A percentile compares a stretch with the other conserved stretches of the same genome.
phyloP scores from a whole-genome alignment of 1,140 invertebrate species.

The Colletes gigas region DNA sequence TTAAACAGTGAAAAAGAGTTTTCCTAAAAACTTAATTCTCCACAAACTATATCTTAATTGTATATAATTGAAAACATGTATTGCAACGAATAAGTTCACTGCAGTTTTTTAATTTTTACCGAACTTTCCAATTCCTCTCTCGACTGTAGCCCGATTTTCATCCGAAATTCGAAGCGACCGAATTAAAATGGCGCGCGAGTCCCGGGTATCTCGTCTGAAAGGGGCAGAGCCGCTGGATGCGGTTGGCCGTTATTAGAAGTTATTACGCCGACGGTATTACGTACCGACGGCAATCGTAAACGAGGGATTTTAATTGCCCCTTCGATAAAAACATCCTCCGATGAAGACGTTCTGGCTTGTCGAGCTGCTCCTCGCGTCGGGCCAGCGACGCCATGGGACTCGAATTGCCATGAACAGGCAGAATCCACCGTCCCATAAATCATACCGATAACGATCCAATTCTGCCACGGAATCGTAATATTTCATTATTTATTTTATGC shows the following conservation, averaged over 20 bases:
- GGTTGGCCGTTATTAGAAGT: conserved; percentile 13
- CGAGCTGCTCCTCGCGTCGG: not conserved
- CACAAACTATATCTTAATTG: no score
- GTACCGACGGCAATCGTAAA: conserved; percentile 24
- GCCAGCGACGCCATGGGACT: not conserved
- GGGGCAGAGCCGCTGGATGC: not conserved
- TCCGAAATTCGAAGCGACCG: not conserved
- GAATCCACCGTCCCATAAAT: not conserved
- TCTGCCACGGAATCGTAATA: not conserved
- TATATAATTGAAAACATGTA: no score
- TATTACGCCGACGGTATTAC: conserved; percentile 23
- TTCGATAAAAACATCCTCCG: conserved; percentile 6
- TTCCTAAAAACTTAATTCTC: no score
- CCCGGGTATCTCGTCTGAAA: not conserved
- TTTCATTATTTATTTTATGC: conserved; percentile 18
- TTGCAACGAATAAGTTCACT: no score
- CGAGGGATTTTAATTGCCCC: conserved; percentile 31
- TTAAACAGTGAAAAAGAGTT: no score
- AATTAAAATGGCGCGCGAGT: not conserved
- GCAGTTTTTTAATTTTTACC: no score
- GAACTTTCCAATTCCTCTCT: no score
- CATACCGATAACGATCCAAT: conserved; percentile 19
- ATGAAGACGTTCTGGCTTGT: conserved; percentile 27
- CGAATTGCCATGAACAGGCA: conserved; percentile 4
- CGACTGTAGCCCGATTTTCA: no score